phyloP scores from a whole-genome alignment of 2,113 vertebrate species.

The Odocoileus hemionus region DNA sequence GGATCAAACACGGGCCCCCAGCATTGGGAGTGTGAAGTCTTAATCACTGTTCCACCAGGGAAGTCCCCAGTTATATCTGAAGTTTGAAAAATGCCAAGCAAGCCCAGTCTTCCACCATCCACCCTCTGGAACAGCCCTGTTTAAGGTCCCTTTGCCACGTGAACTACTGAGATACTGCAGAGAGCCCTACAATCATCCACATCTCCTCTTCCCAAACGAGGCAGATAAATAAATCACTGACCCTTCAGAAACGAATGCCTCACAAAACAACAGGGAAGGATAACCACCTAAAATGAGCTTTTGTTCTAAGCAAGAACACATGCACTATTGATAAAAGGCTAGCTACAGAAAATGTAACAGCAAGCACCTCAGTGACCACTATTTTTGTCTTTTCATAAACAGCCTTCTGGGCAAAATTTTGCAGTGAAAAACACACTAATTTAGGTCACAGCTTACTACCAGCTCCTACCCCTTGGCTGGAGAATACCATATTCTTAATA shows the following conservation, averaged over 20 bases:
- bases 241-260: background rate
- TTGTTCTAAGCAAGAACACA: background rate
- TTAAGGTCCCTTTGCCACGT: background rate
- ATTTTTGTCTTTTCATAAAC: background rate
- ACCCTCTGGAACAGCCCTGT: background rate
- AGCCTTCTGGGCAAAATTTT: background rate
- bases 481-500: background rate
- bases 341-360: background rate
- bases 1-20: background rate
- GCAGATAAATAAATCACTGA: background rate
- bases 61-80: background rate
- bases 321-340: background rate
- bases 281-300: background rate
- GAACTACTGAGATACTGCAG: background rate
- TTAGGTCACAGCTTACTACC: background rate
- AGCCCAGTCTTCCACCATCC: background rate
- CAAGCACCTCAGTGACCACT: background rate
- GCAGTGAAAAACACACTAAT: background rate
- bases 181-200: background rate
- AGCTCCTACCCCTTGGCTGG: background rate
- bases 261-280: background rate
- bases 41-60: background rate
- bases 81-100: background rate
- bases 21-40: background rate
- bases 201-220: background rate